These are phyloP conservation scores for Itoplectis maculator DNA, from an alignment of 2,888 invertebrate genomes.

Conservation along the genomic window DNA sequence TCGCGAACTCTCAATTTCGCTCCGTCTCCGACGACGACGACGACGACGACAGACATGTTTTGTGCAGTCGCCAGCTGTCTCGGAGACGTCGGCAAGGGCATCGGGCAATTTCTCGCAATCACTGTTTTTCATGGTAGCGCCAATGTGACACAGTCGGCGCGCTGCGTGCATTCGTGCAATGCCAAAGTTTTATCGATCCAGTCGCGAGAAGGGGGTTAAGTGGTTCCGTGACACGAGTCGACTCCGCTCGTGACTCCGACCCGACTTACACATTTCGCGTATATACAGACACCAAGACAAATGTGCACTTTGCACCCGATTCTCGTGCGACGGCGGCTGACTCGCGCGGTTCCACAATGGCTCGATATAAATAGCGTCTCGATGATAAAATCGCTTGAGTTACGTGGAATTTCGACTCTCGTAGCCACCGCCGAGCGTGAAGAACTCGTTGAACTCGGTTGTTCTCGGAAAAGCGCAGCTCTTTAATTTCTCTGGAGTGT, in stretches of 20 bases:
- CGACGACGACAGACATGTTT: not conserved
- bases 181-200: conserved; percentile 78
- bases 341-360: conserved; percentile 26
- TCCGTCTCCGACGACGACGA: conserved; percentile 7
- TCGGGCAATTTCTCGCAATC: conserved; percentile 35
- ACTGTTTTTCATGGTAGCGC: conserved; percentile 14
- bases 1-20: conserved; percentile 13
- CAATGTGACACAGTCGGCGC: conserved; percentile 28
- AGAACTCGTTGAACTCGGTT: conserved; percentile 24
- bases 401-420: conserved; percentile 59
- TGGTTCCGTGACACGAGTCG: conserved; percentile 76
- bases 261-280: conserved; percentile 62
- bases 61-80: conserved; percentile 6
- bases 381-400: conserved; percentile 55
- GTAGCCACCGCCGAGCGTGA: conserved; percentile 15
- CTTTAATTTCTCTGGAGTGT: conserved; percentile 16
- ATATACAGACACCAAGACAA: conserved; percentile 61
- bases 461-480: conserved; percentile 40
- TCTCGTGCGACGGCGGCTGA: not conserved
- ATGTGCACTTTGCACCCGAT: conserved; percentile 65
- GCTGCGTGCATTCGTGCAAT: conserved; percentile 65
- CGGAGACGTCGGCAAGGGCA: conserved; percentile 6
- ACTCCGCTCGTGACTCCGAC: conserved; percentile 69
- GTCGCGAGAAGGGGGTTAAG: conserved; percentile 72
- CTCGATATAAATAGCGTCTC: conserved; percentile 41